Base-by-base conservation (phyloP, 2,888 invertebrate genomes). In the Hylaea fasciaria region DNA sequence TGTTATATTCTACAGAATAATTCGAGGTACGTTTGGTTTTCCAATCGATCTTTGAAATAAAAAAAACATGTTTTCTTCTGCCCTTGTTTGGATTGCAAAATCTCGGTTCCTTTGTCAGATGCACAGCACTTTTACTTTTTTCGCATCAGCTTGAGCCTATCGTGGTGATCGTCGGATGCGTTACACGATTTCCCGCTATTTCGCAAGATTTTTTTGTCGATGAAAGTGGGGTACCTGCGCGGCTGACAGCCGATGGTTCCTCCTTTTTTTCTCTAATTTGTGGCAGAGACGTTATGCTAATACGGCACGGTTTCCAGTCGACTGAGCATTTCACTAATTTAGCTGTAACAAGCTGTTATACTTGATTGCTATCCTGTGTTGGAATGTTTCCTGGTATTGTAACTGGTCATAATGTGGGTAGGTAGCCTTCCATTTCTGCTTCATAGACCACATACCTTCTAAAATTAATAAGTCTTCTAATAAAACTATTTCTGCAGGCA, bases 61-160 rank as follows among this genome's bases (percentile, higher is more conserved):
- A 79, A 79, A 84, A 83, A 86, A 81, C 86, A 84, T 85, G 86
- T 87, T 87, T 82, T 83, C 75, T 62, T 80, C 74, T 87, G 89
- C 86, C 91, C 89, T 89, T 90, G 90, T 86, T 89, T 81, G 77
- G 75, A 72, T 88, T 89, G 86, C 87, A 83, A 89, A 90, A 91
- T 85, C 86, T 85, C 72, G 73, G 81, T 86, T 90, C 86, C 89
- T 90, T 90, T 90, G 91, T 90, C 83, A 88, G 82, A 80, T 74
- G 77, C 72, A 73, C 71, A 66, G 64, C 72, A 91, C 91, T 91
- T 91, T 91, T 91, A 91, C 90, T 91, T 91, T 67, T 90, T 87
- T 79, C 72, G 58, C 68, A 65, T 65, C 65, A 71, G 69, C 73
- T 71, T 32, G 7, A 2, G 32, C 32, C 32, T 32, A 32, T 32